These are phyloP conservation scores for Gasteruption jaculator DNA, from an alignment of 2,888 invertebrate species.

Conservation along the genomic window DNA sequence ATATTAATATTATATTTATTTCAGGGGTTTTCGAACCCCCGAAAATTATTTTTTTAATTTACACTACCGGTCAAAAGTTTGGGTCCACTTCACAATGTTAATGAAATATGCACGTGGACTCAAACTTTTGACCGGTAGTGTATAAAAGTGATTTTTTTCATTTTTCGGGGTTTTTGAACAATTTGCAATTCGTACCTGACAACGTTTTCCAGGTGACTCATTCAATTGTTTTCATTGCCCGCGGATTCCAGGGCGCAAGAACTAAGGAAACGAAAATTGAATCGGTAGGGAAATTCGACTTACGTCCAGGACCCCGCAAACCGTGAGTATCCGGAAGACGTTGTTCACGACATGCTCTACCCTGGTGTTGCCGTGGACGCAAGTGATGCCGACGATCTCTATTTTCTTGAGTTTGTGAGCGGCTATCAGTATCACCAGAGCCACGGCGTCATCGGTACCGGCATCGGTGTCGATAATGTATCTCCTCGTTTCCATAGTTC, in stretches of 20 bases:
- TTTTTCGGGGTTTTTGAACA: no score
- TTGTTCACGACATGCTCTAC: conserved; percentile 67
- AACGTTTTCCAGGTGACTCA: no score
- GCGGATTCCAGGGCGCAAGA: no score
- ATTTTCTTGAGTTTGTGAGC: conserved; percentile 53
- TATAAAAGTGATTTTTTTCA: not conserved
- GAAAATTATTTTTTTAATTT: no score
- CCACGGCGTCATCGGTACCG: conserved; percentile 64
- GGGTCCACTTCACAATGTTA: no score
- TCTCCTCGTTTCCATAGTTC: conserved; percentile 29
- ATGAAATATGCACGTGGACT: no score
- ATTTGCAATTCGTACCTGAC: no score
- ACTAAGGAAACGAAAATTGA: conserved; percentile 15
- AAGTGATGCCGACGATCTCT: conserved; percentile 67
- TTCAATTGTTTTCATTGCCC: not conserved
- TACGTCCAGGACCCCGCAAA: conserved; percentile 61
- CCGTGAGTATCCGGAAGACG: conserved; percentile 63
- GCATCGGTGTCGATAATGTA: conserved; percentile 62
- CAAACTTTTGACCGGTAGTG: no score
- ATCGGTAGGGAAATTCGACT: conserved; percentile 38
- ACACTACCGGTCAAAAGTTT: no score
- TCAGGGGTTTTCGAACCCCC: no score
- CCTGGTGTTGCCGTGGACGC: conserved; percentile 69
- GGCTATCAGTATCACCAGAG: conserved; percentile 57
- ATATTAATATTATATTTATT: no score